Evolutionary conservation across 2,888 invertebrate genomes (phyloP).

Genomic region (Rotaria magnacalcarata): DNA sequence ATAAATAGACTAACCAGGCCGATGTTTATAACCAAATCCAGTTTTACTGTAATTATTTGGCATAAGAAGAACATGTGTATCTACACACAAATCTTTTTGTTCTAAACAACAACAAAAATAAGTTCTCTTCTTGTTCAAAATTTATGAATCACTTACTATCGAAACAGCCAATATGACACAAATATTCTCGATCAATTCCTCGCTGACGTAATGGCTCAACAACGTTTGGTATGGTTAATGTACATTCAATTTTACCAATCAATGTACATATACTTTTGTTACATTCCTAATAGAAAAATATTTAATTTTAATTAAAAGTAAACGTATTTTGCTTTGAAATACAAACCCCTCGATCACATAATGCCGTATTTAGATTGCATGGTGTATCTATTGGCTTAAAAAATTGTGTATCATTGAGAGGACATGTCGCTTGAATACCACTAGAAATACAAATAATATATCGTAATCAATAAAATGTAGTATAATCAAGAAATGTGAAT

Average conservation of each 20-base stretch:
- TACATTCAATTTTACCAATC: neutral
- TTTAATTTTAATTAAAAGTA: too few species aligned
- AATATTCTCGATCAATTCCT: constrained; percentile 64
- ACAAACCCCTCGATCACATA: constrained; percentile 88
- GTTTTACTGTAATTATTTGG: constrained; percentile 4
- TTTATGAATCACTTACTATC: neutral
- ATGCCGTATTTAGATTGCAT: constrained; percentile 89
- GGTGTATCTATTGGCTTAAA: constrained; percentile 79
- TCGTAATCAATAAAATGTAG: too few species aligned
- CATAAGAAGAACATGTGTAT: neutral
- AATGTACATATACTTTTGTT: constrained; percentile 46
- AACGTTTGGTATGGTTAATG: neutral
- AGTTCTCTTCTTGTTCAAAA: neutral
- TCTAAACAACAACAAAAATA: neutral
- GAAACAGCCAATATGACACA: constrained; percentile 89
- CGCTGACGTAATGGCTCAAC: constrained; percentile 71
- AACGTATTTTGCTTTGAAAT: neutral
- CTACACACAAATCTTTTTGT: constrained; percentile 1
- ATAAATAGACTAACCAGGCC: neutral
- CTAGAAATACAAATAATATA: constrained; percentile 47
- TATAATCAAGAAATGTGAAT: too few species aligned
- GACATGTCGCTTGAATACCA: constrained; percentile 73
- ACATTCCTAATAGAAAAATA: neutral
- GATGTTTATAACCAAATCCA: constrained; percentile 28
- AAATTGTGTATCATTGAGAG: constrained; percentile 67